Evolutionary conservation across 2,888 invertebrate genomes (phyloP), one percentile per base, ranked within the genome.

Genomic region (Diarsia rubi): DNA sequence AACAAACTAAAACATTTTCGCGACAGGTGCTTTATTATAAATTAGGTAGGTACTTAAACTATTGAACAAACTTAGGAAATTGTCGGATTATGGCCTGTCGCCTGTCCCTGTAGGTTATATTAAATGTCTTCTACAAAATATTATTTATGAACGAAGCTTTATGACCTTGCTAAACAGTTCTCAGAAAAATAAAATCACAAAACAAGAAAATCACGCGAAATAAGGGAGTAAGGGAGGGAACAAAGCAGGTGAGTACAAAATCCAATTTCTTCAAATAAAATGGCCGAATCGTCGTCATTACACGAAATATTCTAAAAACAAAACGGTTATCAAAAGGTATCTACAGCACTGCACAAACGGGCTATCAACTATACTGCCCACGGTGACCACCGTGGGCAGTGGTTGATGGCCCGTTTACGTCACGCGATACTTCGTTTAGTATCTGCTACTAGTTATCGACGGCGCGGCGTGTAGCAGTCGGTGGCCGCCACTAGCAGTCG

Each of bases 291-390:
- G 6, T 66, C 49, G 49, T 62, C 21, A 45, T 76, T 45, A 57
- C 16, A 45, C 0, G 47, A 65, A 65, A 76, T 76, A 57, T 81
- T 64, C n/a, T n/a, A 24, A 57, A 77, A 65, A 80, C 59, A 62
- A 81, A 65, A 6, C 19, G 6, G 27, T 44, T 64, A 27, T 2
- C 14, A 60, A 60, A n/a, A 73, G 21, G 37, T 68, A 52, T 78
- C 0, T 37, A 37, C 6, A 1, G 37, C 37, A 8, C 8, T 8
- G 0, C 37, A 1, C 37, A 37, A 37, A 37, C 37, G 8, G 37
- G 37, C 37, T 8, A 37, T 8, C 37, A 37, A 8, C 37, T 8
- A n/a, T n/a, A 37, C 37, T 8, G 37, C 6, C 8, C 6, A 1
- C 37, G 6, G 8, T 37, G 37, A 8, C 37, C 8, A n/a, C n/a